phyloP scores from a whole-genome alignment of 2,888 invertebrate species.

The Mythimna loreyi region DNA sequence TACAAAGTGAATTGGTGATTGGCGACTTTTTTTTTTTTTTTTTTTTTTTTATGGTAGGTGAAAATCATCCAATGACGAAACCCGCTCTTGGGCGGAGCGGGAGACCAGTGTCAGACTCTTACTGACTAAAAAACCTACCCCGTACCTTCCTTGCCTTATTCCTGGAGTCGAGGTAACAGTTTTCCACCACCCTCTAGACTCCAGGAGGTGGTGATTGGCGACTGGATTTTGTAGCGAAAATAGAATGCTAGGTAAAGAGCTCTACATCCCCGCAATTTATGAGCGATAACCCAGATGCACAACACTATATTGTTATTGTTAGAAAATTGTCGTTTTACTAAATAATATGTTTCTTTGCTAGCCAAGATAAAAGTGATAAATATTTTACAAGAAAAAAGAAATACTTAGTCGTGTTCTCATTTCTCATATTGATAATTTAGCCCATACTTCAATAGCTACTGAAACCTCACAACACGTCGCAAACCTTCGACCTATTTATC shows the following conservation, averaged over 20 bases:
- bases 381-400: background rate
- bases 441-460: conserved; percentile 4
- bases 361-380: too few relatives aligned
- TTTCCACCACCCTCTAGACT: too few relatives aligned
- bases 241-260: conserved; percentile 33
- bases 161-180: too few relatives aligned
- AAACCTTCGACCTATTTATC: conserved; percentile 15
- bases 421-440: conserved; percentile 11
- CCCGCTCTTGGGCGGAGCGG: too few relatives aligned
- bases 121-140: too few relatives aligned
- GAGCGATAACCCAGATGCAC: conserved; percentile 7
- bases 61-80: too few relatives aligned
- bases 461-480: conserved; percentile 5
- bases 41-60: too few relatives aligned
- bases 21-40: too few relatives aligned
- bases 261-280: conserved; percentile 19
- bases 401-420: background rate
- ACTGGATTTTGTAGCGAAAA: conserved; percentile 24
- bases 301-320: background rate
- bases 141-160: too few relatives aligned
- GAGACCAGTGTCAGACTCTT: too few relatives aligned
- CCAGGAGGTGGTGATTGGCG: conserved; percentile 12
- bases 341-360: background rate
- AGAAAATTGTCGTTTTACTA: background rate
- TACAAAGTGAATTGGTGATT: conserved; percentile 11